These are phyloP conservation scores for Chlorops oryzae DNA, from an alignment of 1,140 invertebrate genomes.

Conservation along the genomic window DNA sequence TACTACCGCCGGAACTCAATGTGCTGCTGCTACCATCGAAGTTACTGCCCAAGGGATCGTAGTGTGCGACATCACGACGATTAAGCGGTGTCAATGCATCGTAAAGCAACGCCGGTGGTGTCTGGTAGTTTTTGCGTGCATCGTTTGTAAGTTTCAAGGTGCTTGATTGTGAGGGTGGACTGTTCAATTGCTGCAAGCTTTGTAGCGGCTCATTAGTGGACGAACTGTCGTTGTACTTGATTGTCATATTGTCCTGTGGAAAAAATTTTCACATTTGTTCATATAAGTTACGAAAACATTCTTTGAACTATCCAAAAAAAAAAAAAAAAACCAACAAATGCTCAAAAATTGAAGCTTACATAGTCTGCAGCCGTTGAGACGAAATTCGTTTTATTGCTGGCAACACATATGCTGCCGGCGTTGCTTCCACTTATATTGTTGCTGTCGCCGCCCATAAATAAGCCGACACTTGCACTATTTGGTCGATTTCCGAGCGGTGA, in stretches of 20 bases:
- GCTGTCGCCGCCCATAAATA: constrained; percentile 12
- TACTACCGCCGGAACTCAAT: constrained; percentile 18
- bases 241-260: constrained; percentile 23
- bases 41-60: constrained; percentile 33
- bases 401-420: constrained; percentile 20
- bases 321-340: background rate
- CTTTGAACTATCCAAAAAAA: background rate
- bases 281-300: too few species aligned
- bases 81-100: constrained; percentile 34
- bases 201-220: constrained; percentile 14
- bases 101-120: constrained; percentile 32
- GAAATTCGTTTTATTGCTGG: constrained; percentile 30
- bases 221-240: constrained; percentile 20
- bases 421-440: constrained; percentile 11
- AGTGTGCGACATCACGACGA: constrained; percentile 33
- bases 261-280: background rate
- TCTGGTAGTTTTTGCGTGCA: constrained; percentile 29
- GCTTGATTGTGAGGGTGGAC: constrained; percentile 42
- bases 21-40: constrained; percentile 16
- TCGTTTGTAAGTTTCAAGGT: constrained; percentile 37
- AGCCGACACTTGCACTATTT: constrained; percentile 37
- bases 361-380: constrained; percentile 22
- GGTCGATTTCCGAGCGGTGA: constrained; percentile 45
- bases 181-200: constrained; percentile 39
- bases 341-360: constrained; percentile 32